These are phyloP conservation scores for Xerus inauris DNA, from an alignment of 2,113 vertebrate genomes.

Conservation along the genomic window DNA sequence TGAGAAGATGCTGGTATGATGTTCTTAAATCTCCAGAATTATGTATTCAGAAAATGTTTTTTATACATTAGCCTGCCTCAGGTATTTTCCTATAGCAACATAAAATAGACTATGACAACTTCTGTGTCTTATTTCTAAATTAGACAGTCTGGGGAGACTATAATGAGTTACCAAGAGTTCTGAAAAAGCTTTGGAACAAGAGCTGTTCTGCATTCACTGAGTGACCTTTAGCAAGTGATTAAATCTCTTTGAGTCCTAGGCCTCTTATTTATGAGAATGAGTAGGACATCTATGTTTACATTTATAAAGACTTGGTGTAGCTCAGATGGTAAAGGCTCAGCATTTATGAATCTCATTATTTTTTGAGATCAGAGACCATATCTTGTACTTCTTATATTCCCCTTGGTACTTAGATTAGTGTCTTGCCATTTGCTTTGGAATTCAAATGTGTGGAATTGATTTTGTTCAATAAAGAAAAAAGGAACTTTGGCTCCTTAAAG, in stretches of 20 bases:
- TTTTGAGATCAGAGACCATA: not conserved
- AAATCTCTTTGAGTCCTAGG: not conserved
- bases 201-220: not conserved
- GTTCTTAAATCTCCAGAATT: not conserved
- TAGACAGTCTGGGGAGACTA: not conserved
- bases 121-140: not conserved
- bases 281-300: not conserved
- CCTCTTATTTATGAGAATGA: slow-evolving; percentile 13
- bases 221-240: not conserved
- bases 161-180: not conserved
- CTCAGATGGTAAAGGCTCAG: not conserved
- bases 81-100: not conserved
- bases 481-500: not conserved
- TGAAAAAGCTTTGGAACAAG: not conserved
- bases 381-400: not conserved
- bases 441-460: slow-evolving; percentile 19
- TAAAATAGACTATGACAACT: not conserved
- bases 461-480: slow-evolving; percentile 54
- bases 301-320: not conserved
- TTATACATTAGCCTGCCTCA: not conserved
- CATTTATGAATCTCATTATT: not conserved
- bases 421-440: slow-evolving; percentile 43
- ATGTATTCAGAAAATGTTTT: not conserved
- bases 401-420: not conserved
- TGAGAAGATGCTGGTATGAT: not conserved